Evolutionary conservation across 2,113 vertebrate species (phyloP).

Genomic region (Aldabrachelys gigantea): DNA sequence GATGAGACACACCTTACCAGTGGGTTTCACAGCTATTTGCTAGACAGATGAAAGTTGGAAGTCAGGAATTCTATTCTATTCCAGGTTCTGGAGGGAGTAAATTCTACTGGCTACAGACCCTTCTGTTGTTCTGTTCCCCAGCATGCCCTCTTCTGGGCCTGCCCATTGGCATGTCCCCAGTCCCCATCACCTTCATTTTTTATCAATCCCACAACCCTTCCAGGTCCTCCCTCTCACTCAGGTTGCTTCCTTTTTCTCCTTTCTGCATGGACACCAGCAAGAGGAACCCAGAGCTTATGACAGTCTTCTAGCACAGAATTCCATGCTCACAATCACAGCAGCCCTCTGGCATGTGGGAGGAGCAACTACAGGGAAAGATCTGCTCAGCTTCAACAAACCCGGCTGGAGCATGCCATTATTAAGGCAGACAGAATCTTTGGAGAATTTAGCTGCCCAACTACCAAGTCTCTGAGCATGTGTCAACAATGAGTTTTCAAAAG

Average conservation of each 20-base stretch:
- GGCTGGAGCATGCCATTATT: background rate
- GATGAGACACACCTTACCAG: background rate
- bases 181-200: background rate
- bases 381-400: background rate
- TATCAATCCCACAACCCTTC: background rate
- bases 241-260: background rate
- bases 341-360: background rate
- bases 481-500: background rate
- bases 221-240: background rate
- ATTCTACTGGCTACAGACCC: background rate
- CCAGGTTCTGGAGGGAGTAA: no score
- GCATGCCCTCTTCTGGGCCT: background rate
- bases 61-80: background rate
- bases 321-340: background rate
- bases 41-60: background rate
- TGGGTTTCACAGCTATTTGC: background rate
- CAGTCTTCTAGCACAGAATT: background rate
- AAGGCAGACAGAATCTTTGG: background rate
- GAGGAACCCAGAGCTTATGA: background rate
- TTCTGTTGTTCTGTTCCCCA: background rate
- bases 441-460: background rate
- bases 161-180: no score
- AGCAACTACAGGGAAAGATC: background rate
- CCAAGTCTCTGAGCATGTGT: background rate
- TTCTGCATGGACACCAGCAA: background rate